phyloP scores from a whole-genome alignment of 2,797 vertebrate genomes.

The Fundulus diaphanus region DNA sequence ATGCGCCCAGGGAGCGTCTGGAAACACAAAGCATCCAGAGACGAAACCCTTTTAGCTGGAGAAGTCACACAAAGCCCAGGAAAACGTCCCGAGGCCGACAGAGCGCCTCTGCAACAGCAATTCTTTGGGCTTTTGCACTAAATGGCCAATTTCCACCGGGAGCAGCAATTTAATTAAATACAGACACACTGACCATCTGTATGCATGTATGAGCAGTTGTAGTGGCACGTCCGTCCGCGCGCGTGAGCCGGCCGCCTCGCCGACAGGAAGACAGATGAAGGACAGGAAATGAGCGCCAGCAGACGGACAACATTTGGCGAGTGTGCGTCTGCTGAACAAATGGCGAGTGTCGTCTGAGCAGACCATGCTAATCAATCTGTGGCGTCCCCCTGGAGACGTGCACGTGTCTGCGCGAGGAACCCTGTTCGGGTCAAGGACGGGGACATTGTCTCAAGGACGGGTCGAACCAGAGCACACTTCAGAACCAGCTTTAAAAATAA shows the following conservation, averaged over 20 bases:
- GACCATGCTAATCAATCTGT: constrained; percentile 43
- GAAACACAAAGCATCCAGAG: too few species aligned
- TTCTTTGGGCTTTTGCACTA: constrained; percentile 35
- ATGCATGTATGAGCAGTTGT: constrained; percentile 13
- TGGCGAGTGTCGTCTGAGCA: constrained; percentile 24
- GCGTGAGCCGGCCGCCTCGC: constrained; percentile 19
- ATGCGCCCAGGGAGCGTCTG: too few species aligned
- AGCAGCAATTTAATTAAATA: constrained; percentile 63
- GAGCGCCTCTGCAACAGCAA: too few species aligned
- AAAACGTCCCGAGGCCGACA: too few species aligned
- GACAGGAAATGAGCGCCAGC: constrained; percentile 65
- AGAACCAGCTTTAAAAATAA: neutral
- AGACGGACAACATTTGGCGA: constrained; percentile 64
- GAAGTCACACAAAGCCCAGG: neutral
- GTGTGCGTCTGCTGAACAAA: neutral
- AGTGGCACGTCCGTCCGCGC: constrained; percentile 6
- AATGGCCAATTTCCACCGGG: constrained; percentile 63
- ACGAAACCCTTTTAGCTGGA: too few species aligned
- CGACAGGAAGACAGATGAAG: constrained; percentile 58
- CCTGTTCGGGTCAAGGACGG: neutral
- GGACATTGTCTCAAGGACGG: neutral
- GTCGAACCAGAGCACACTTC: neutral
- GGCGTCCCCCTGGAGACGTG: neutral
- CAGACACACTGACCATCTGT: constrained; percentile 47
- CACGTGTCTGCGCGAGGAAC: neutral